Base-by-base conservation (phyloP, 2,797 vertebrate species). In the Semotilus atromaculatus region DNA sequence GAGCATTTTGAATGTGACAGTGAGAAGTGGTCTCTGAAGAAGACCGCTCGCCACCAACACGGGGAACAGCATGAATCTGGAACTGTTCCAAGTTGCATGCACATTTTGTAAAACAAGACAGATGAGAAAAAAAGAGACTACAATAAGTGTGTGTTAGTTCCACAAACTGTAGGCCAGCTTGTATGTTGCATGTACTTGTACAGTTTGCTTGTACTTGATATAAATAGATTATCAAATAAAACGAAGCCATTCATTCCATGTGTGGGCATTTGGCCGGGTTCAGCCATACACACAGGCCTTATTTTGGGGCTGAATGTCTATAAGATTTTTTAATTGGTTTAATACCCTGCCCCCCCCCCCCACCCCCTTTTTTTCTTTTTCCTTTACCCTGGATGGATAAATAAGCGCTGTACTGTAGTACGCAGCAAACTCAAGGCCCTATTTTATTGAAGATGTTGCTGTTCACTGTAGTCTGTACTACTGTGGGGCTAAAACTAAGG, bases 171-270 rank as follows among this genome's bases (percentile, higher is more conserved):
- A 98, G 97, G 96, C 96, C 96, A 95, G 97, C 97, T 97, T 98
- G 97, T 99, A 96, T 98, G 97, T 99, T 98, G 98, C 98, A 99
- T 99, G 98, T 97, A 96, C 95, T 96, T 98, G 98, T 99, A 99
- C 97, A 98, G 96, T 98, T 98, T 99, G 97, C 97, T 98, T 93
- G 97, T 98, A 97, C 97, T 97, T 96, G 97, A 95, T 97, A 95
- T 97, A 95, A 96, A 94, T 94, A 95, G 94, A 98, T 93, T 96
- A 96, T 95, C 93, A 96, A 95, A 96, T 97, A 97, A 98, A 97
- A 96, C 95, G 95, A 98, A 98, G 97, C 97, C 98, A 98, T 97
- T 95, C 95, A 94, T 96, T 96, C 96, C 94, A 91, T 96, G 90
- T 95, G 95, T 94, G 95, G 96, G 93, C 95, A 95, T 96, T 96